Evolutionary conservation across 2,113 vertebrate species (phyloP).

Genomic region (Catagonus wagneri): DNA sequence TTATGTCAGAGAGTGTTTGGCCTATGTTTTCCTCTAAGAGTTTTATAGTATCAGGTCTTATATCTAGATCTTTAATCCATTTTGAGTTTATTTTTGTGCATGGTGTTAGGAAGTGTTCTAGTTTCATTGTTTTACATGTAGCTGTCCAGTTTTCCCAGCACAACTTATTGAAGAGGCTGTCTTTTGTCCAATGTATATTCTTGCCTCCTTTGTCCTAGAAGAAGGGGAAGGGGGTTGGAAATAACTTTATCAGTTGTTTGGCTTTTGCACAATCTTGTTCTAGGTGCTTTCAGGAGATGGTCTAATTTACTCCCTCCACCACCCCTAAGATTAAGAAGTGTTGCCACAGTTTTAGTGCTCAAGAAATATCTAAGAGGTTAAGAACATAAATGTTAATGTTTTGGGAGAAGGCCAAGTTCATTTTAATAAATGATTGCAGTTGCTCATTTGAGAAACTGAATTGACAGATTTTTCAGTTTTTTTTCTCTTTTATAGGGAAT

Average conservation of each 20-base stretch:
- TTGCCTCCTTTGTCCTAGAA: too few relatives aligned
- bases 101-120: too few relatives aligned
- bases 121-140: too few relatives aligned
- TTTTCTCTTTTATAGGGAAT: background rate
- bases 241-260: background rate
- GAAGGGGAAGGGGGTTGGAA: background rate
- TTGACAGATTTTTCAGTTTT: background rate
- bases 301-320: background rate
- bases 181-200: too few relatives aligned
- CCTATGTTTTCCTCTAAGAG: too few relatives aligned
- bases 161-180: too few relatives aligned
- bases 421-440: background rate
- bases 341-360: background rate
- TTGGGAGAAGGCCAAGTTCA: background rate
- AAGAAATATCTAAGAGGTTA: background rate
- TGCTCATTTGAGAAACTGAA: background rate
- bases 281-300: background rate
- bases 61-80: too few relatives aligned
- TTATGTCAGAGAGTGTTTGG: too few relatives aligned
- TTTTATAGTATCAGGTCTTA: too few relatives aligned
- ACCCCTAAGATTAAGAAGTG: background rate
- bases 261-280: background rate
- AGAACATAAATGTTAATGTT: background rate
- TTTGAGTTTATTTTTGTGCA: too few relatives aligned
- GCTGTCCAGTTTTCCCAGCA: too few relatives aligned